phyloP scores from a whole-genome alignment of 2,888 invertebrate species.

The Watsonalla binaria region DNA sequence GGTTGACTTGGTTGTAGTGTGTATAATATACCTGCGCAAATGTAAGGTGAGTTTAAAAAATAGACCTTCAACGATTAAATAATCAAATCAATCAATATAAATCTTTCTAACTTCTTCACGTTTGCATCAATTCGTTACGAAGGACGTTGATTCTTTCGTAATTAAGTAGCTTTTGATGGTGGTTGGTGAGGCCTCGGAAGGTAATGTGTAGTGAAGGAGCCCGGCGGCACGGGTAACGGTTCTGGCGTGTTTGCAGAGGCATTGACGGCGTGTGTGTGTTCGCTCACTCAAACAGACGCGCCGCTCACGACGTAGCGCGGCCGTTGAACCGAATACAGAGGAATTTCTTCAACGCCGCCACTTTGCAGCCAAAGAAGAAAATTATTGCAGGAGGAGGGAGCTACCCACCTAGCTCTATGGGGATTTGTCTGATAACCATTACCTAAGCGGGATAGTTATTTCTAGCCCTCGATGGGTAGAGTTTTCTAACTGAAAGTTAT shows the following conservation, averaged over 20 bases:
- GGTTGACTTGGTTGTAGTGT: no score
- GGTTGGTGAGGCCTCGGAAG: conserved; percentile 41
- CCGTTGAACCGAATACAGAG: conserved; percentile 76
- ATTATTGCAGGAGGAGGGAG: conserved; percentile 47
- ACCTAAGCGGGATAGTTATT: background rate
- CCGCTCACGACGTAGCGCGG: conserved; percentile 65
- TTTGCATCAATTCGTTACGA: no score
- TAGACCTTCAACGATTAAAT: no score
- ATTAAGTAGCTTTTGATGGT: conserved; percentile 10
- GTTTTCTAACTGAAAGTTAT: no score
- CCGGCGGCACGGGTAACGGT: conserved; percentile 62
- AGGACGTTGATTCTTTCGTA: background rate
- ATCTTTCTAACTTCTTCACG: no score
- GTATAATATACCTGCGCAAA: no score
- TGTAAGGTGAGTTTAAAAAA: no score
- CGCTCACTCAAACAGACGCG: conserved; percentile 54
- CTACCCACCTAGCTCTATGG: conserved; percentile 6
- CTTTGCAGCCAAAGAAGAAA: conserved; percentile 63
- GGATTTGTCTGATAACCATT: background rate
- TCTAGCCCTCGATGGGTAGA: no score
- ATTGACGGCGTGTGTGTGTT: conserved; percentile 60
- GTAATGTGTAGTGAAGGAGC: conserved; percentile 57
- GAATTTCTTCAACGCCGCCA: conserved; percentile 71
- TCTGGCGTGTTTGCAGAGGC: conserved; percentile 69
- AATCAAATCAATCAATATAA: no score